Evolutionary conservation across 2,113 vertebrate species (phyloP).

Genomic region (Bufo gargarizans): DNA sequence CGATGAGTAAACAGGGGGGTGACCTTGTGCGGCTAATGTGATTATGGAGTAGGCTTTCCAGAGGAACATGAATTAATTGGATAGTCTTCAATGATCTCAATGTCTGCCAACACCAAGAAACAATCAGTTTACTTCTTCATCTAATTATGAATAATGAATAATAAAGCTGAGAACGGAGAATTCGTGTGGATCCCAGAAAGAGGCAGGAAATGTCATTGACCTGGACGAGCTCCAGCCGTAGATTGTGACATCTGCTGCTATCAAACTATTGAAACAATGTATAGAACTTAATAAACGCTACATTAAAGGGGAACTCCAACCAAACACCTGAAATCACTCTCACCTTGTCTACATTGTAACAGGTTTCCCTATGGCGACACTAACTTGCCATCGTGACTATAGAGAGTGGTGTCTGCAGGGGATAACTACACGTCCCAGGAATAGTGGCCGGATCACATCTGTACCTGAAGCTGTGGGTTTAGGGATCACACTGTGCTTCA

Average conservation of each 20-base stretch:
- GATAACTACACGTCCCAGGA: too few relatives aligned
- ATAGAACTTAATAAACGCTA: background rate
- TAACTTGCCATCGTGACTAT: too few relatives aligned
- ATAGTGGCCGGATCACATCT: too few relatives aligned
- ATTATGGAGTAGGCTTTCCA: constrained; percentile 19
- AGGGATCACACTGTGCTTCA: too few relatives aligned
- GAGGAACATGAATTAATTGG: constrained; percentile 41
- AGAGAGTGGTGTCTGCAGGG: too few relatives aligned
- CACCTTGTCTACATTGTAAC: too few relatives aligned
- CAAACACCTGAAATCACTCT: background rate
- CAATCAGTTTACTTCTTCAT: constrained; percentile 39
- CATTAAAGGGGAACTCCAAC: background rate
- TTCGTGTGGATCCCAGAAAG: background rate
- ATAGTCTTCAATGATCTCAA: background rate
- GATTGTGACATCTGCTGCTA: background rate
- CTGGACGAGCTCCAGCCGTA: background rate
- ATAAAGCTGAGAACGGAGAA: background rate
- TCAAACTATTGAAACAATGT: background rate
- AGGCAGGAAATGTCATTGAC: background rate
- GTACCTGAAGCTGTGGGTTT: too few relatives aligned
- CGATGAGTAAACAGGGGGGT: constrained; percentile 5
- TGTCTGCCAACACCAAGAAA: constrained; percentile 37
- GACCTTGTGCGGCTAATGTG: constrained; percentile 31
- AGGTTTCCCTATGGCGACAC: too few relatives aligned
- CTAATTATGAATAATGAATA: constrained; percentile 49